Conservation (phyloP, 2,888 invertebrate genomes). For the Hipparchia sbordonii region DNA sequence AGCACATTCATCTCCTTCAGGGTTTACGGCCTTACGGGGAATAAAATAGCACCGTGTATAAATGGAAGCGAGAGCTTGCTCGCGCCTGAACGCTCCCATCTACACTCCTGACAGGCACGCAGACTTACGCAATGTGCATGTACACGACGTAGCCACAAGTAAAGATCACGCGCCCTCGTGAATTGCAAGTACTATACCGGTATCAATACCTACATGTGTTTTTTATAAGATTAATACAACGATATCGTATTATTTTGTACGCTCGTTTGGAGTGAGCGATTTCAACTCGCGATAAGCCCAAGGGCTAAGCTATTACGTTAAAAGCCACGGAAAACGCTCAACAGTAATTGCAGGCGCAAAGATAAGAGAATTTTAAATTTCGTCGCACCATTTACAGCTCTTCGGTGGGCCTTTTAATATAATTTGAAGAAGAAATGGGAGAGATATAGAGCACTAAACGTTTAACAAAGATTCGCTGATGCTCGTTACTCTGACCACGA, state of each 20-base stretch:
- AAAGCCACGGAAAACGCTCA: slow-evolving; percentile 26
- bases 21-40: too few species aligned
- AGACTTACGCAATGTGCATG: too few species aligned
- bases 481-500: neutral
- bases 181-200: too few species aligned
- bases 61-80: too few species aligned
- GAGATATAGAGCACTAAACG: neutral
- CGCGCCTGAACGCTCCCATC: too few species aligned
- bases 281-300: slow-evolving; percentile 22
- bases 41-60: too few species aligned
- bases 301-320: slow-evolving; percentile 26
- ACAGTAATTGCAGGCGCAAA: slow-evolving; percentile 28
- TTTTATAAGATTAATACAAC: neutral
- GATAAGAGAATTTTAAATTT: slow-evolving; percentile 33
- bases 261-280: neutral
- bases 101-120: too few species aligned
- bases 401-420: slow-evolving; percentile 18
- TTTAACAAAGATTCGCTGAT: neutral
- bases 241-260: slow-evolving; percentile 1
- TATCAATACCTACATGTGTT: too few species aligned
- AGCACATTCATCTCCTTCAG: too few species aligned
- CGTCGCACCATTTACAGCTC: slow-evolving; percentile 25
- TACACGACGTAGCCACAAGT: too few species aligned
- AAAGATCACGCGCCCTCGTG: too few species aligned
- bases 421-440: slow-evolving; percentile 16